Evolutionary conservation across 2,888 invertebrate species (phyloP).

Genomic region (Petrolisthes cinctipes): DNA sequence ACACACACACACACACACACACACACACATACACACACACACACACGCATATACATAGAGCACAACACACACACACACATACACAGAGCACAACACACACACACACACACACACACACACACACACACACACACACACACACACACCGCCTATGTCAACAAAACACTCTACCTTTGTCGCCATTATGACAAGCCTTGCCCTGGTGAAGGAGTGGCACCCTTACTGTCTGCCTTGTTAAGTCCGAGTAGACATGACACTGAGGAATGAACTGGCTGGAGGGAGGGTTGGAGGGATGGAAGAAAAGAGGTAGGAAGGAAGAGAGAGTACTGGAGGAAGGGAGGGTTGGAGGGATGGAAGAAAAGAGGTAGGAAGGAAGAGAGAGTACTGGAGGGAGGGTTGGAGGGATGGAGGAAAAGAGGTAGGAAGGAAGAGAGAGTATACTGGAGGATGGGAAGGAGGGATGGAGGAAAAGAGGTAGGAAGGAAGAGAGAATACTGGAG

Average conservation of each 20-base stretch:
- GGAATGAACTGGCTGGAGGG: not conserved
- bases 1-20: no score
- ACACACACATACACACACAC: no score
- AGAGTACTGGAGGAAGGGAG: not conserved
- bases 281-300: not conserved
- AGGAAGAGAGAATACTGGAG: not conserved
- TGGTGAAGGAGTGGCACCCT: not conserved
- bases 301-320: not conserved
- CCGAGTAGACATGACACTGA: slow-evolving; percentile 12
- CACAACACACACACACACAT: no score
- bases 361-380: not conserved
- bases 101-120: not conserved
- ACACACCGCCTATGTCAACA: slow-evolving; percentile 21
- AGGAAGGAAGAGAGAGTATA: not conserved
- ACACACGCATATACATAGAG: no score
- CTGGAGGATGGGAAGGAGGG: not conserved
- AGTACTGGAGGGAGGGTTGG: not conserved
- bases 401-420: not conserved
- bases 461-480: not conserved
- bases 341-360: not conserved
- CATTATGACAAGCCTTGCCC: slow-evolving; percentile 30
- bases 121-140: no score
- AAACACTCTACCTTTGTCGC: not conserved
- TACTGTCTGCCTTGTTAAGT: slow-evolving; percentile 14
- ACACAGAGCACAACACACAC: no score